A percentile compares a stretch with the other conserved stretches of the same genome.
Evolutionary conservation across 1,140 invertebrate genomes (phyloP).

Genomic region (Cherax quadricarinatus): DNA sequence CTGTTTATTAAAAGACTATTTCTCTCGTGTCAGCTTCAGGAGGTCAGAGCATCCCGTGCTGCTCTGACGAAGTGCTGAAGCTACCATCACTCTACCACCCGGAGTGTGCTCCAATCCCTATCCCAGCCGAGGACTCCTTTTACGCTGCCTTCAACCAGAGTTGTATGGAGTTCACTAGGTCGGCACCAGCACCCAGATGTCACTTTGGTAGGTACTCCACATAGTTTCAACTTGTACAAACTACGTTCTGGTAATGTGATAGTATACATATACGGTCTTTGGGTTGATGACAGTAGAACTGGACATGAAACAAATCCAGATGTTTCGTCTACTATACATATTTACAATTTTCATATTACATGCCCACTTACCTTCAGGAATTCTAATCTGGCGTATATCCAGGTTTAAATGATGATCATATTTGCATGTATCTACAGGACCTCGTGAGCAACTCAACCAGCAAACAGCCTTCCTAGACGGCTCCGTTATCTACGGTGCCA

Average conservation of each 20-base stretch:
- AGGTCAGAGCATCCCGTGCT: conserved; percentile 54
- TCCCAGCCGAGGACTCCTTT: conserved; percentile 85
- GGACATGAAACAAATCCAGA: no score
- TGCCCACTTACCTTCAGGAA: no score
- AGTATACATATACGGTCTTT: neutral
- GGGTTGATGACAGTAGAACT: no score
- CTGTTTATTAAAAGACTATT: conserved; percentile 62
- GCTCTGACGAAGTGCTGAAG: neutral
- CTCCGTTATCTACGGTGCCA: conserved; percentile 87
- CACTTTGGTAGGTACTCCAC: conserved; percentile 68
- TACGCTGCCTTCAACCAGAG: conserved; percentile 78
- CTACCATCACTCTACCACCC: conserved; percentile 80
- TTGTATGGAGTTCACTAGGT: conserved; percentile 89
- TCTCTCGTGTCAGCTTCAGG: conserved; percentile 79
- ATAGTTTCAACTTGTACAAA: neutral
- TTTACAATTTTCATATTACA: no score
- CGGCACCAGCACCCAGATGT: conserved; percentile 86
- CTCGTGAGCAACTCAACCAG: conserved; percentile 88
- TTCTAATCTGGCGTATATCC: no score
- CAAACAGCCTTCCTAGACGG: conserved; percentile 86
- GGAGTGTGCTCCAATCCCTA: conserved; percentile 87
- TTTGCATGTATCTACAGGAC: conserved; percentile 75
- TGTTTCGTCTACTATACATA: no score
- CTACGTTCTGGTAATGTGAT: neutral
- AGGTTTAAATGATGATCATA: no score